phyloP scores from a whole-genome alignment of 2,113 vertebrate genomes.

The Cynocephalus volans region DNA sequence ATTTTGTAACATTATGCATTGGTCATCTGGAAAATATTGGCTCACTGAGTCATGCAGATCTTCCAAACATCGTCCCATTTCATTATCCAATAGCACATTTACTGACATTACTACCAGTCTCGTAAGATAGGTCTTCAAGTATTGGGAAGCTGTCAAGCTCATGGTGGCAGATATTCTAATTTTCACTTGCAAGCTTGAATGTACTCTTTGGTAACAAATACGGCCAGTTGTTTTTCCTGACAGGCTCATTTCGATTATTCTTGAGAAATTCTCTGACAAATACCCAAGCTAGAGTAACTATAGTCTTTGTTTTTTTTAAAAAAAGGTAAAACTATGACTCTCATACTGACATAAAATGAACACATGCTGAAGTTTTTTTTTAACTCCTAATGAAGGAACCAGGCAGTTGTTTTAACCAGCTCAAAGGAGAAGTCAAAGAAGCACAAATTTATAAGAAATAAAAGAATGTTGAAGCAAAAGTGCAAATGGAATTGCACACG shows the following conservation, averaged over 20 bases:
- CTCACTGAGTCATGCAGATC: background rate
- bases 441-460: constrained; percentile 29
- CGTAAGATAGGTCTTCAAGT: constrained; percentile 1
- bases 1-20: background rate
- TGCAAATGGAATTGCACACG: background rate
- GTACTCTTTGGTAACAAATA: constrained; percentile 39
- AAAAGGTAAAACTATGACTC: constrained; percentile 42
- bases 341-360: constrained; percentile 49
- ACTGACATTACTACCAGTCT: background rate
- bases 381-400: constrained; percentile 4
- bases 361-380: constrained; percentile 31
- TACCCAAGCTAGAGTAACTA: background rate
- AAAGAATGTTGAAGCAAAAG: constrained; percentile 13
- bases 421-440: constrained; percentile 48
- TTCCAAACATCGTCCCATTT: constrained; percentile 53
- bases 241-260: constrained; percentile 47
- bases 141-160: background rate
- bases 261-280: constrained; percentile 50
- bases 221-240: constrained; percentile 46
- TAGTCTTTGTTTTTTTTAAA: background rate
- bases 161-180: background rate
- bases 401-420: constrained; percentile 9
- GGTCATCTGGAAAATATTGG: constrained; percentile 28
- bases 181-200: constrained; percentile 54
- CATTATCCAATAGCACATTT: background rate